Evolutionary conservation across 2,888 invertebrate genomes (phyloP), one percentile per base, ranked within the genome.

Genomic region (Uropetala carovei): DNA sequence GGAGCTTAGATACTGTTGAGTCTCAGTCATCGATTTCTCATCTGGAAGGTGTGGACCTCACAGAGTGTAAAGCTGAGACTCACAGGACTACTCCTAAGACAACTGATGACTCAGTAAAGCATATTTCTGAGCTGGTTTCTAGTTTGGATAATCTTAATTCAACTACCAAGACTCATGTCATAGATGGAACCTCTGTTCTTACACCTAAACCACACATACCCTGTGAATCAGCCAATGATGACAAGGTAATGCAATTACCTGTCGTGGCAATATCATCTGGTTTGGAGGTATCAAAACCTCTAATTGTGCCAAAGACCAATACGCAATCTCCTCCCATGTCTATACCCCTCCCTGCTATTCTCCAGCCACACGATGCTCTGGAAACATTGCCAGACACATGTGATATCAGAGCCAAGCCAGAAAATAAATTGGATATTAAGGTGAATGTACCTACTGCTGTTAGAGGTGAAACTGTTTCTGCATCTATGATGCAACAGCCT

Each of bases 291-390:
- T 92, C 93, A 7, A 93, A 93, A 56, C 92, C 93, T 16, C 93
- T 93, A 9, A 92, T 92, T 85, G 92, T 93, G 82, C 92, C 93
- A 64, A 93, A 93, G 58, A 93, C 92, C 56, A 92, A 93, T 0
- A 91, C 92, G 85, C 91, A 91, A 27, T 93, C 27, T 92, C 93
- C 82, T 93, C 94, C 22, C 93, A 93, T 75, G 68, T 75, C 92
- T 30, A 43, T 92, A n/a, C 86, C 84, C 16, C 16, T 92, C 16
- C 86, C 92, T 14, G 64, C 92, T 9, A 85, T 85, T 18, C 86
- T 92, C 18, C 89, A 89, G 27, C 89, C 58, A 16, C 89, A 89
- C 43, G 89, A 89, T 43, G 14, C 89, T 27, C 64, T 89, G 89
- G 89, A 89, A 56, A 89, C 30, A 58, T 22, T 89, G 43, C 60